Evolutionary conservation across 2,888 invertebrate genomes (phyloP).

Genomic region (Chrysolina haemoptera): DNA sequence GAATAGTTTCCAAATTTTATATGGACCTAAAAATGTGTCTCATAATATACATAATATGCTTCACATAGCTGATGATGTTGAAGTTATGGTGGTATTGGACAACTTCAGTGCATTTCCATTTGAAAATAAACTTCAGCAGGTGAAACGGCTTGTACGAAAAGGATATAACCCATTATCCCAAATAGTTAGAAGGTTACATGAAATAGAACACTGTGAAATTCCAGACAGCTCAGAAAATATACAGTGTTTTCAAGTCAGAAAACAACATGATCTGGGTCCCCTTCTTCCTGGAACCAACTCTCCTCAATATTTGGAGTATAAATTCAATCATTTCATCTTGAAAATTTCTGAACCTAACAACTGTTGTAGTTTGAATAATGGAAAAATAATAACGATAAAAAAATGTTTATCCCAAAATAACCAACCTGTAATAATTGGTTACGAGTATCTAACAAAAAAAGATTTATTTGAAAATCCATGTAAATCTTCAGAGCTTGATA

Average conservation of each 20-base stretch:
- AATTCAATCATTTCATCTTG: slow-evolving; percentile 27
- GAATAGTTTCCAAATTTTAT: slow-evolving; percentile 42
- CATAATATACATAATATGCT: not conserved
- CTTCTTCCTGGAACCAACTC: slow-evolving; percentile 30
- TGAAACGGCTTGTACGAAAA: slow-evolving; percentile 44
- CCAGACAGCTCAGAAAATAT: slow-evolving; percentile 17
- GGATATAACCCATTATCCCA: slow-evolving; percentile 33
- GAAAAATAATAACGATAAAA: slow-evolving; percentile 26
- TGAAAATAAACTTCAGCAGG: slow-evolving; percentile 25
- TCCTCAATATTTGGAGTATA: slow-evolving; percentile 27
- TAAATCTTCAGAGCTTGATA: too few relatives aligned
- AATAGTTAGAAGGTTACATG: slow-evolving; percentile 31
- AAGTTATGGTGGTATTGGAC: slow-evolving; percentile 46
- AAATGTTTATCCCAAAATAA: slow-evolving; percentile 25
- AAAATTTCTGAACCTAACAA: slow-evolving; percentile 34
- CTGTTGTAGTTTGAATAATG: slow-evolving; percentile 30
- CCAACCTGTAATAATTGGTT: slow-evolving; percentile 31
- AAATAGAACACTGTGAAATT: slow-evolving; percentile 29
- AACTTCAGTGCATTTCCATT: slow-evolving; percentile 23
- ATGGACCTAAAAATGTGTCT: slow-evolving; percentile 49
- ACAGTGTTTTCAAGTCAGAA: slow-evolving; percentile 15
- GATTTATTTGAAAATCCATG: too few relatives aligned
- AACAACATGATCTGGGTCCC: slow-evolving; percentile 32
- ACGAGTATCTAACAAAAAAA: slow-evolving; percentile 23
- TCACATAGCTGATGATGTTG: slow-evolving; percentile 42